phyloP scores from a whole-genome alignment of 1,140 invertebrate genomes.

The Ridgeia piscesae region DNA sequence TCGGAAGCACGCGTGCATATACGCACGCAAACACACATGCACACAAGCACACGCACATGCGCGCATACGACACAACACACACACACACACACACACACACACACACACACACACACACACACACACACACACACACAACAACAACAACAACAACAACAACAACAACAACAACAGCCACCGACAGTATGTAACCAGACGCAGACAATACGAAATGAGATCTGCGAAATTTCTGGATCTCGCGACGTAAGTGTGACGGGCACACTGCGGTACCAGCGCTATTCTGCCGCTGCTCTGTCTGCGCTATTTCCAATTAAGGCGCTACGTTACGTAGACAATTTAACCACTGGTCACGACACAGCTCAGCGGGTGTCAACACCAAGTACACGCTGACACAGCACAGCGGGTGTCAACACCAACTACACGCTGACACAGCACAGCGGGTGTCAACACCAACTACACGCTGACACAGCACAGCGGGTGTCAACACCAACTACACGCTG shows the following conservation, averaged over 20 bases:
- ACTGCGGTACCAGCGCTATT: not conserved
- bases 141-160: no score
- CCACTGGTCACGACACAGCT: no score
- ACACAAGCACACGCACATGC: not conserved
- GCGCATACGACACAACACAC: not conserved
- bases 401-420: no score
- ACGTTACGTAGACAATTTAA: not conserved
- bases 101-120: not conserved
- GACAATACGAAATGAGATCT: not conserved
- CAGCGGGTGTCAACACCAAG: not conserved
- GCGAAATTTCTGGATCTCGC: not conserved
- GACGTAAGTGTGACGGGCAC: not conserved
- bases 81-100: not conserved
- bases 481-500: no score
- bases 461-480: no score
- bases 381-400: no score
- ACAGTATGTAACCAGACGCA: not conserved
- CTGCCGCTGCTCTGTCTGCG: not conserved
- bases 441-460: not conserved
- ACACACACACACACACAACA: not conserved
- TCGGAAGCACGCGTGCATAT: no score
- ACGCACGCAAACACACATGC: not conserved
- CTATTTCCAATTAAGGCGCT: not conserved
- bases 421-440: not conserved
- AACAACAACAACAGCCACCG: not conserved